phyloP scores from a whole-genome alignment of 2,888 invertebrate genomes.

The Thelaira solivaga region DNA sequence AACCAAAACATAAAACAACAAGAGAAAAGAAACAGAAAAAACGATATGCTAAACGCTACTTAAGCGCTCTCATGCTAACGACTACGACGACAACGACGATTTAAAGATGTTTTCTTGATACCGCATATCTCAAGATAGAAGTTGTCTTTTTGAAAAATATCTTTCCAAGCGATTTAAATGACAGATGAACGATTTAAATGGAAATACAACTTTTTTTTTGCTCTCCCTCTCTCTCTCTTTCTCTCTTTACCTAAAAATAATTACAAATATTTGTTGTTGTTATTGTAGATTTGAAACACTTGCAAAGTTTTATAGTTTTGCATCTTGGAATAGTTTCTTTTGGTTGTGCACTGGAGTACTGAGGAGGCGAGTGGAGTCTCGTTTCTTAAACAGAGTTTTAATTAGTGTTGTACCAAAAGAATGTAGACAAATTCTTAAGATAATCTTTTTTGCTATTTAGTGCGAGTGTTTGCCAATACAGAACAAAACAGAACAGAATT shows the following conservation, averaged over 20 bases:
- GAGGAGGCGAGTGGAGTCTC: not conserved
- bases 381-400: slow-evolving; percentile 56
- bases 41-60: slow-evolving; percentile 54
- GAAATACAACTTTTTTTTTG: slow-evolving; percentile 35
- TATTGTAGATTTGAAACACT: slow-evolving; percentile 25
- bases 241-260: slow-evolving; percentile 7
- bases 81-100: slow-evolving; percentile 47
- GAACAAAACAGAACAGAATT: not conserved
- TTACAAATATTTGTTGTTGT: slow-evolving; percentile 44
- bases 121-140: slow-evolving; percentile 64
- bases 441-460: too few relatives aligned
- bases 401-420: slow-evolving; percentile 54
- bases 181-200: slow-evolving; percentile 65
- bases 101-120: slow-evolving; percentile 53
- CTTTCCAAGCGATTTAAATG: slow-evolving; percentile 67
- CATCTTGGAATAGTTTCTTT: not conserved
- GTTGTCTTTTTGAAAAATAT: slow-evolving; percentile 68
- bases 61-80: slow-evolving; percentile 51
- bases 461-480: slow-evolving; percentile 22
- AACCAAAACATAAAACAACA: not conserved
- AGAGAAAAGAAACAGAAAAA: slow-evolving; percentile 1
- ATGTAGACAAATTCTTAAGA: slow-evolving; percentile 62
- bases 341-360: not conserved
- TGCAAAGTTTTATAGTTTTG: slow-evolving; percentile 33
- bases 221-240: not conserved